Conservation (phyloP, 2,888 invertebrate genomes). For the Plagiodera versicolora region DNA sequence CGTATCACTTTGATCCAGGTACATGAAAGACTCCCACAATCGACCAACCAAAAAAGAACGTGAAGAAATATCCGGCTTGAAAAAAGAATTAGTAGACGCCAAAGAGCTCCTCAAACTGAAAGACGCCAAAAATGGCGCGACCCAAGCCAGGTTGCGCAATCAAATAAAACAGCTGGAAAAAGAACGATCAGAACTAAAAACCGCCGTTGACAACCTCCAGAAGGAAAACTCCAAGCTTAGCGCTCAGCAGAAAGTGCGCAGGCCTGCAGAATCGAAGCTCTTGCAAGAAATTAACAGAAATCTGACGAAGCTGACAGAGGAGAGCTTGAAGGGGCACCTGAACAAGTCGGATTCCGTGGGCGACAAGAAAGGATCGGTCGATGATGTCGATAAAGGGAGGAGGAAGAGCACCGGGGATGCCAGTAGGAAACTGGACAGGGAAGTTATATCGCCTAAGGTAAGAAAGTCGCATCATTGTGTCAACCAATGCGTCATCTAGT, state of each 20-base stretch:
- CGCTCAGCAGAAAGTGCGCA: slow-evolving; percentile 61
- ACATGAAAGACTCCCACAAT: slow-evolving; percentile 70
- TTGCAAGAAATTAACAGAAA: slow-evolving; percentile 75
- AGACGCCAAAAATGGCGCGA: slow-evolving; percentile 72
- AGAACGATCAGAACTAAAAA: slow-evolving; percentile 66
- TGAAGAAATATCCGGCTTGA: slow-evolving; percentile 67
- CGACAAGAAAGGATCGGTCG: slow-evolving; percentile 4
- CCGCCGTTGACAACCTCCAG: slow-evolving; percentile 68
- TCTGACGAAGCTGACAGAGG: slow-evolving; percentile 52
- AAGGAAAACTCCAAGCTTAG: slow-evolving; percentile 66
- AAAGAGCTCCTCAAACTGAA: slow-evolving; percentile 71
- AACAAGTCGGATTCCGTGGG: slow-evolving; percentile 16
- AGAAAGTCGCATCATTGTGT: background rate
- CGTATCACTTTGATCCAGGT: no score
- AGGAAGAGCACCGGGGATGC: slow-evolving; percentile 16
- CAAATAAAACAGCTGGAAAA: slow-evolving; percentile 74
- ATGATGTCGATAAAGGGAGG: slow-evolving; percentile 18
- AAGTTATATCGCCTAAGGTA: slow-evolving; percentile 17
- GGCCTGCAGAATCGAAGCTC: slow-evolving; percentile 69
- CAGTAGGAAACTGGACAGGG: slow-evolving; percentile 13
- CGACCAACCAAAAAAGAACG: slow-evolving; percentile 68
- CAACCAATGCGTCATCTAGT: background rate
- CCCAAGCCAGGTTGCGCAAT: slow-evolving; percentile 72
- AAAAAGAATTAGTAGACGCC: slow-evolving; percentile 65
- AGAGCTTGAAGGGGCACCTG: slow-evolving; percentile 38